Evolutionary conservation across 2,797 vertebrate species (phyloP).

Genomic region (Remorina albescens): DNA sequence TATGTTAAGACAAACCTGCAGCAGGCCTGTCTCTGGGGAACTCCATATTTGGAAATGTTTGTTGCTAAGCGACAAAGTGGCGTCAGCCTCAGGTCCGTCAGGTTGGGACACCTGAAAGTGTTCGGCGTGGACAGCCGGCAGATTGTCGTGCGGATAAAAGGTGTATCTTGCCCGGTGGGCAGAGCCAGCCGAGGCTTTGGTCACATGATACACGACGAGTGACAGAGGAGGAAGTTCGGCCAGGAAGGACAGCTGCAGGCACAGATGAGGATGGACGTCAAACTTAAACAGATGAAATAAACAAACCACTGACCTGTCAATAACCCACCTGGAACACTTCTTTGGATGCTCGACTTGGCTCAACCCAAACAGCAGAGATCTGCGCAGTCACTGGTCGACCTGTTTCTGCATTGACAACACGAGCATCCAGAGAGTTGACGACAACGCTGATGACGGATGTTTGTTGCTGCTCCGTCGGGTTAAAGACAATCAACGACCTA

Average conservation of each 20-base stretch:
- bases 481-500: slow-evolving; percentile 89
- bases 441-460: slow-evolving; percentile 83
- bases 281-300: not conserved
- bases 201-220: slow-evolving; percentile 86
- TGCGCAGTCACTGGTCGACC: slow-evolving; percentile 85
- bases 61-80: slow-evolving; percentile 87
- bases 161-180: slow-evolving; percentile 81
- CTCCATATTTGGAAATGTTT: slow-evolving; percentile 87
- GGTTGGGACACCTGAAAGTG: slow-evolving; percentile 85
- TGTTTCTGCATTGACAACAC: slow-evolving; percentile 80
- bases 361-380: slow-evolving; percentile 90
- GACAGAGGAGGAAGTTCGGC: slow-evolving; percentile 88
- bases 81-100: slow-evolving; percentile 53
- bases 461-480: slow-evolving; percentile 89
- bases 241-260: slow-evolving; percentile 87
- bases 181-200: slow-evolving; percentile 74
- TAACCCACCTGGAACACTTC: slow-evolving; percentile 89
- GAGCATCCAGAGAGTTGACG: slow-evolving; percentile 82
- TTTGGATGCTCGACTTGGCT: slow-evolving; percentile 75
- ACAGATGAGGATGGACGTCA: not conserved
- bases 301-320: not conserved
- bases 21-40: slow-evolving; percentile 84
- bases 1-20: slow-evolving; percentile 85
- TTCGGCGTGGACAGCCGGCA: slow-evolving; percentile 47
- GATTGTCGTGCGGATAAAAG: slow-evolving; percentile 72